Percentiles rank a stretch among this genome's conserved stretches.
These are phyloP conservation scores for Phaenicophaeus curvirostris DNA, from an alignment of 2,797 vertebrate species.

Conservation along the genomic window DNA sequence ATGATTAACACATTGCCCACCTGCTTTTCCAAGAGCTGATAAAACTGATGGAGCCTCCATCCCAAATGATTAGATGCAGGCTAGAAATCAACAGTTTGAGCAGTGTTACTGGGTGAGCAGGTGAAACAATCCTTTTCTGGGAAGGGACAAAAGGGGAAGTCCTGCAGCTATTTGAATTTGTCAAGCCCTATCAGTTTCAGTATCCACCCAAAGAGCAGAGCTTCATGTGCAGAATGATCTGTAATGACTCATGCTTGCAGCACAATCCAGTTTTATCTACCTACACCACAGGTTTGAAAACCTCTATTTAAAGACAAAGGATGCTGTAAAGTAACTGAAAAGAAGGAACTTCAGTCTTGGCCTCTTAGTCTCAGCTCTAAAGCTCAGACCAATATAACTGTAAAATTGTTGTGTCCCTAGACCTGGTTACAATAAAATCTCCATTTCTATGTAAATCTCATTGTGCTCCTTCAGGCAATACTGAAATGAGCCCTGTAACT, in stretches of 20 bases:
- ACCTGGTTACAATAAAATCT: neutral
- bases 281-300: neutral
- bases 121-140: neutral
- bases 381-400: neutral
- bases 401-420: neutral
- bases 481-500: neutral
- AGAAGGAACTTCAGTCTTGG: neutral
- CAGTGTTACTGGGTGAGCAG: neutral
- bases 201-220: neutral
- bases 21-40: neutral
- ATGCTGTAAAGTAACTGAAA: neutral
- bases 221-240: neutral
- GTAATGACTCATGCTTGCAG: neutral
- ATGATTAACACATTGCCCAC: neutral
- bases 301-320: neutral
- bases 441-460: neutral
- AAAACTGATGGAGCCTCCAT: neutral
- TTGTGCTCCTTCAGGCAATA: neutral
- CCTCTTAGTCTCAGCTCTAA: neutral
- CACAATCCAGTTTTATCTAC: neutral
- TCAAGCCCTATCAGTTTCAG: neutral
- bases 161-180: slow-evolving; percentile 7
- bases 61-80: neutral
- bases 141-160: slow-evolving; percentile 29
- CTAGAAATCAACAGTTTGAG: neutral